Percentiles rank a stretch among this genome's conserved stretches.
phyloP scores from a whole-genome alignment of 2,797 vertebrate species.

The Pelobates cultripes region DNA sequence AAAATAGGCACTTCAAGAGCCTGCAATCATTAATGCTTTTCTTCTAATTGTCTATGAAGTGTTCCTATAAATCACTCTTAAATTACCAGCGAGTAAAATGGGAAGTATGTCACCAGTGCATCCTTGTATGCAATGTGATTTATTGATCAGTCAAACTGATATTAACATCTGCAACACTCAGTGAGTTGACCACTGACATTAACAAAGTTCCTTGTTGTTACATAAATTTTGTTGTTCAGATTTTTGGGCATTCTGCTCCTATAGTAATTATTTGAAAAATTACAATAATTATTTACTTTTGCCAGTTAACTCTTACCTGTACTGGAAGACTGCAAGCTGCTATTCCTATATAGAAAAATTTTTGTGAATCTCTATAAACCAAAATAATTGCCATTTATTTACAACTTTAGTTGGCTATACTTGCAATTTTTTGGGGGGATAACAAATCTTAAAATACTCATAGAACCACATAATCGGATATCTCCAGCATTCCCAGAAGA shows the following conservation, averaged over 20 bases:
- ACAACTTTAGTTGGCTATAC: too few species aligned
- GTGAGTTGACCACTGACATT: slow-evolving; percentile 51
- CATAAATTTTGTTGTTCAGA: slow-evolving; percentile 24
- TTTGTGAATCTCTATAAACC: background rate
- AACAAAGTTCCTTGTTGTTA: slow-evolving; percentile 40
- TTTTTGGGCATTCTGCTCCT: slow-evolving; percentile 4
- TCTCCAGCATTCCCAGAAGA: too few species aligned
- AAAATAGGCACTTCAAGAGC: background rate
- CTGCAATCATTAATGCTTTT: slow-evolving; percentile 33
- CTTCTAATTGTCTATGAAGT: slow-evolving; percentile 49
- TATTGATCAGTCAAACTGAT: slow-evolving; percentile 50
- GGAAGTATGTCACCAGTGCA: slow-evolving; percentile 41
- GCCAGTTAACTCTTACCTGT: slow-evolving; percentile 8
- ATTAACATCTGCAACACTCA: slow-evolving; percentile 43
- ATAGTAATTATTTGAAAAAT: background rate
- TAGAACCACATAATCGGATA: too few species aligned
- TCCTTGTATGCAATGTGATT: slow-evolving; percentile 52
- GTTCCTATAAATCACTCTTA: slow-evolving; percentile 49
- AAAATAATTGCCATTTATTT: too few species aligned
- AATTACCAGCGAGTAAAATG: slow-evolving; percentile 39
- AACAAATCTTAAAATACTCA: too few species aligned
- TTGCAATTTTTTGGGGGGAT: too few species aligned
- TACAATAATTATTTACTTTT: slow-evolving; percentile 6
- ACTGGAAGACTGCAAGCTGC: background rate
- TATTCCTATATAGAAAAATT: too few species aligned